Conservation (phyloP, 2,113 vertebrate species). For the Montifringilla adamsi region DNA sequence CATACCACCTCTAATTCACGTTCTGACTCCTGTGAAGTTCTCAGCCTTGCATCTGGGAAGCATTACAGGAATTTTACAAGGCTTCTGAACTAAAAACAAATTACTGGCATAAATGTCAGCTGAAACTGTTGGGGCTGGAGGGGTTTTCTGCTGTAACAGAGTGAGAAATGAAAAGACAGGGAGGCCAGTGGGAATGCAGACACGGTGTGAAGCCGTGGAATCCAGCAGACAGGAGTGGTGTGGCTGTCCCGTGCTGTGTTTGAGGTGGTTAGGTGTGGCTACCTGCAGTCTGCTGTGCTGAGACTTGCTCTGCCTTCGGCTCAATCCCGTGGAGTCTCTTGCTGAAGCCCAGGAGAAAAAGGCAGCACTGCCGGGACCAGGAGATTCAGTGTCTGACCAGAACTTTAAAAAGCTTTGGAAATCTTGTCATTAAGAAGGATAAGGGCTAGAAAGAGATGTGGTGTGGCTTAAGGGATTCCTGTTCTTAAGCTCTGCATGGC, state of each 20-base stretch:
- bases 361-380: background rate
- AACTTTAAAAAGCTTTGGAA: background rate
- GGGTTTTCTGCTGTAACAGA: background rate
- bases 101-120: background rate
- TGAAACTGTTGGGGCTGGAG: background rate
- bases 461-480: background rate
- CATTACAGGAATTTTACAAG: background rate
- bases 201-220: rapidly evolving
- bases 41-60: background rate
- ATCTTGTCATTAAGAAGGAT: background rate
- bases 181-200: background rate
- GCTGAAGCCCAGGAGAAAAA: background rate
- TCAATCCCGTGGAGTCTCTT: rapidly evolving
- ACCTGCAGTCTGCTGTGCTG: background rate
- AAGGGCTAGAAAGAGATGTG: background rate
- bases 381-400: background rate
- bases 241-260: background rate
- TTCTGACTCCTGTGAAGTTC: background rate
- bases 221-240: background rate
- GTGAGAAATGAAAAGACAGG: background rate
- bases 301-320: background rate
- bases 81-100: background rate
- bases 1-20: background rate
- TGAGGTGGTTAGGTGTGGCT: background rate
- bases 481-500: background rate